A percentile compares a stretch with the other conserved stretches of the same genome.
Evolutionary conservation across 2,113 vertebrate genomes (phyloP).

Genomic region (Hystrix cristata): DNA sequence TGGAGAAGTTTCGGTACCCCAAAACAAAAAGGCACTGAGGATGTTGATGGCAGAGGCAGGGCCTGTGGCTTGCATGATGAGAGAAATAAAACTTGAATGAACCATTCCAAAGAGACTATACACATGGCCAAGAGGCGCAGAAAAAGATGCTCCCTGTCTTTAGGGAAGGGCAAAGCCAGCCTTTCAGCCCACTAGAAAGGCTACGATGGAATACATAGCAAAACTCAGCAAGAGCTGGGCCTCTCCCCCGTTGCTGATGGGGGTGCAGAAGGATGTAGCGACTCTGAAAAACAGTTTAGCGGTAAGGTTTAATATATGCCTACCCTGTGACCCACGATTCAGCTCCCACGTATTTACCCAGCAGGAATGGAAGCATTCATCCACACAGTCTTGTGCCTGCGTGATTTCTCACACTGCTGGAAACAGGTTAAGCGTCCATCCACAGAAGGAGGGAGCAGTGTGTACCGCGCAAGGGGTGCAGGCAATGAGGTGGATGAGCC

Average conservation of each 20-base stretch:
- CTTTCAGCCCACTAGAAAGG: background rate
- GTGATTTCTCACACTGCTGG: background rate
- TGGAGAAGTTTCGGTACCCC: background rate
- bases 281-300: background rate
- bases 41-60: background rate
- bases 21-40: background rate
- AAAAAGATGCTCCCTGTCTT: background rate
- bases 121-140: background rate
- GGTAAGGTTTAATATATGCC: background rate
- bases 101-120: background rate
- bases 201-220: background rate
- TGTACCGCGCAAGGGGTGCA: accelerated
- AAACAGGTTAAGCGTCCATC: background rate
- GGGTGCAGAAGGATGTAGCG: accelerated
- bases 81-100: background rate
- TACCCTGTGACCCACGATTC: background rate
- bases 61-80: background rate
- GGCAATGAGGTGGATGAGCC: accelerated
- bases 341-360: background rate
- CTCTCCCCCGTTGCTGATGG: background rate
- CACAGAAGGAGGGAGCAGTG: accelerated
- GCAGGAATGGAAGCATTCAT: background rate
- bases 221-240: background rate
- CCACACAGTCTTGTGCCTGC: background rate
- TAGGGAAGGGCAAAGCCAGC: background rate